Evolutionary conservation across 2,797 vertebrate species (phyloP).

Genomic region (Peromyscus attwateri): DNA sequence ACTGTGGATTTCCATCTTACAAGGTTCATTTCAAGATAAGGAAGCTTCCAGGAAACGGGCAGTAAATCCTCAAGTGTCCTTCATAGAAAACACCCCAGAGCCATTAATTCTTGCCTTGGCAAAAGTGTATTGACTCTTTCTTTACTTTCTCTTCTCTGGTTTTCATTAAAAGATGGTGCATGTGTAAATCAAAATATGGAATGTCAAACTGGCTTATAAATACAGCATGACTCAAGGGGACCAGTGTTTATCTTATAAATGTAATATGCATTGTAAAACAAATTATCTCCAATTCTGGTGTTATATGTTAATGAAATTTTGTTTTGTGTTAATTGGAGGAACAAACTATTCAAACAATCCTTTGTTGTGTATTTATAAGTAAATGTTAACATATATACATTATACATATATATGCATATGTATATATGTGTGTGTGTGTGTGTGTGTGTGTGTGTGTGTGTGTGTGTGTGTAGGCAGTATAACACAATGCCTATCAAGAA

Average conservation of each 20-base stretch:
- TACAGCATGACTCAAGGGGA: not conserved
- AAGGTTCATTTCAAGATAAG: conserved; percentile 49
- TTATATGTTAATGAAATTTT: conserved; percentile 49
- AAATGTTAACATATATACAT: conserved; percentile 28
- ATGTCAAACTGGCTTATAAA: conserved; percentile 26
- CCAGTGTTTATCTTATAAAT: conserved; percentile 48
- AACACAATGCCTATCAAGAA: not conserved
- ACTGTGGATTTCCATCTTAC: conserved; percentile 47
- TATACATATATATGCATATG: not conserved
- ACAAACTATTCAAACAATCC: conserved; percentile 42
- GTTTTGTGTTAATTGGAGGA: not conserved
- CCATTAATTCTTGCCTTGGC: conserved; percentile 67
- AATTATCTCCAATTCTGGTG: conserved; percentile 33
- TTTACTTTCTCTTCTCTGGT: conserved; percentile 67
- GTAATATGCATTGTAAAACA: conserved; percentile 48
- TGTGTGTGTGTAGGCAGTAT: not conserved
- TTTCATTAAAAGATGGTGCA: conserved; percentile 71
- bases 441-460: no score
- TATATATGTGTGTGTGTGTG: not conserved
- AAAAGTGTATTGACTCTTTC: conserved; percentile 59
- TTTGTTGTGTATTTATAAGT: not conserved
- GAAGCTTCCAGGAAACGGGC: conserved; percentile 28
- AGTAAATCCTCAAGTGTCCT: conserved; percentile 65
- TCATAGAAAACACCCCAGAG: conserved; percentile 65
- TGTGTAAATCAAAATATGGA: conserved; percentile 65